phyloP scores from a whole-genome alignment of 2,797 vertebrate species.

The Selene dorsalis region DNA sequence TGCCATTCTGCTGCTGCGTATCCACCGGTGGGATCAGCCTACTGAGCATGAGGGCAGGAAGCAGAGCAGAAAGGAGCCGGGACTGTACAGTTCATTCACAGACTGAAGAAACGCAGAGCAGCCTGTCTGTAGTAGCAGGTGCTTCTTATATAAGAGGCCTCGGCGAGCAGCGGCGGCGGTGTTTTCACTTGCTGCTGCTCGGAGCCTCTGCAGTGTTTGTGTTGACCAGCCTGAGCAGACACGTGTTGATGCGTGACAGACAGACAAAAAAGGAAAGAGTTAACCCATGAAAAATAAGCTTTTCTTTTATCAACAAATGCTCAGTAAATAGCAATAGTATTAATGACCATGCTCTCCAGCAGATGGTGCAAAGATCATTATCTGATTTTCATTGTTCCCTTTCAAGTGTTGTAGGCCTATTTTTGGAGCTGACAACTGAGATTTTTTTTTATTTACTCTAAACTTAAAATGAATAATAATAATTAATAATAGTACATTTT shows the following conservation, averaged over 20 bases:
- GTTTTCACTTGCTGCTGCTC: conserved; percentile 24
- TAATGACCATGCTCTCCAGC: conserved; percentile 26
- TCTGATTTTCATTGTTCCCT: background rate
- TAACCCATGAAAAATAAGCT: background rate
- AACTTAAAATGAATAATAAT: no score
- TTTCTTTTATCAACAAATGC: background rate
- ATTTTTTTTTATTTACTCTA: no score
- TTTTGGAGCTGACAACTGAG: background rate
- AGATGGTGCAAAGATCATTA: conserved; percentile 48
- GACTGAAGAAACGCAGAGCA: conserved; percentile 47
- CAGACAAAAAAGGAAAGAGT: background rate
- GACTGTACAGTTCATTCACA: conserved; percentile 47
- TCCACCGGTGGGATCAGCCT: conserved; percentile 73
- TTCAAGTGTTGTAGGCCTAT: background rate
- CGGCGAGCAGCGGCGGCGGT: background rate
- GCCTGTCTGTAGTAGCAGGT: conserved; percentile 52
- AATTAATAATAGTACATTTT: background rate
- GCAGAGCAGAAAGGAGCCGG: conserved; percentile 48
- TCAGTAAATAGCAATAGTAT: background rate
- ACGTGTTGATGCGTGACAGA: background rate
- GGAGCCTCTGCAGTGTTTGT: background rate
- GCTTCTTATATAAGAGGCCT: conserved; percentile 22
- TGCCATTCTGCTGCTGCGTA: conserved; percentile 54
- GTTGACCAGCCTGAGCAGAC: background rate
- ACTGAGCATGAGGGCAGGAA: conserved; percentile 67